Percentiles rank a stretch among this genome's conserved stretches.
Conservation (phyloP, 2,113 vertebrate genomes). For the Aphyosemion australe region DNA sequence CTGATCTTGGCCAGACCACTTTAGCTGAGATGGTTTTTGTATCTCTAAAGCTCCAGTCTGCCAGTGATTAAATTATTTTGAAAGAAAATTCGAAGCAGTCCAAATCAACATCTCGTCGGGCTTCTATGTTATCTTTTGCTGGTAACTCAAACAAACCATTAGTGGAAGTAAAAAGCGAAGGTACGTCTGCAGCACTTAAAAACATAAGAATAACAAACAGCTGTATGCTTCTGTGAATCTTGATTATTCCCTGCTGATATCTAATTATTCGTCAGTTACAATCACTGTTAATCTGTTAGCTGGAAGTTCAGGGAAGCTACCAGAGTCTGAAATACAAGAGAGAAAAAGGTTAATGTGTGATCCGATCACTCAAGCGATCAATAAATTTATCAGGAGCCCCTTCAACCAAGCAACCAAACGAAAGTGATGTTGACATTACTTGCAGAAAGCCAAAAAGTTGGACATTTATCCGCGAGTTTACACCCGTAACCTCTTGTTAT, state of each 20-base stretch:
- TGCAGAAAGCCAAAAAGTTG: slow-evolving; percentile 11
- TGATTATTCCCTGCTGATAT: background rate
- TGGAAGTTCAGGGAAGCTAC: background rate
- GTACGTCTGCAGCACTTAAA: too few species aligned
- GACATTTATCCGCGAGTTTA: background rate
- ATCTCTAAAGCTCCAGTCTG: too few species aligned
- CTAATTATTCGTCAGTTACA: background rate
- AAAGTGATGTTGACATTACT: slow-evolving; percentile 11
- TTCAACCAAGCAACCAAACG: slow-evolving; percentile 16
- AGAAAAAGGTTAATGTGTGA: background rate
- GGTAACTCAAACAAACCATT: too few species aligned
- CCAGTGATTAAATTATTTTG: too few species aligned
- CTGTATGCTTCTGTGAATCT: background rate
- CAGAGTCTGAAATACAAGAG: background rate
- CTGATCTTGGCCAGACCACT: background rate
- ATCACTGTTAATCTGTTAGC: slow-evolving; percentile 10
- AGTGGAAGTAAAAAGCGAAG: too few species aligned
- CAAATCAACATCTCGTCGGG: too few species aligned
- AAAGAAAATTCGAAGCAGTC: too few species aligned
- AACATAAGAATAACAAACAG: too few species aligned
- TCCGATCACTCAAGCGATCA: slow-evolving; percentile 10
- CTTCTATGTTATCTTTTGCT: too few species aligned
- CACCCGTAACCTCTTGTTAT: background rate
- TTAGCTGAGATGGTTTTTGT: too few species aligned
- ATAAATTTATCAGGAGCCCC: slow-evolving; percentile 10